These are phyloP conservation scores for Aproaerema taeniolella DNA, from an alignment of 2,888 invertebrate genomes.

Conservation along the genomic window DNA sequence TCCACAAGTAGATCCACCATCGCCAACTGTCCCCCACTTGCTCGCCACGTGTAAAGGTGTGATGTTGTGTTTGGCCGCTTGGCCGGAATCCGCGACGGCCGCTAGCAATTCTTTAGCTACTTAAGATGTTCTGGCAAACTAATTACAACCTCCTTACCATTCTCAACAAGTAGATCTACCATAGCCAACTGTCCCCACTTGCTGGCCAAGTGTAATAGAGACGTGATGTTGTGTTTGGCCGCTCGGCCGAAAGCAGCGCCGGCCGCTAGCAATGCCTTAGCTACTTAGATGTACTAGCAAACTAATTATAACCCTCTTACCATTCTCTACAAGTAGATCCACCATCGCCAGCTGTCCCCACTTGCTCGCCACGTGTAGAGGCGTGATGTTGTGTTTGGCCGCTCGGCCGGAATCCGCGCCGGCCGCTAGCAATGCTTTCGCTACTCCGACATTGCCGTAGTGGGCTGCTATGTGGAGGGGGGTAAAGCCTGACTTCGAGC, in stretches of 20 bases:
- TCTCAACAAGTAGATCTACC: background rate
- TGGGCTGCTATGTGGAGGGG: constrained; percentile 99
- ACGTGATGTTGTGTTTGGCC: constrained; percentile 98
- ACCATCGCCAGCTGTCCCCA: constrained; percentile 99
- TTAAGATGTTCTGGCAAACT: too few species aligned
- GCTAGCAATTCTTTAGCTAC: constrained; percentile 93
- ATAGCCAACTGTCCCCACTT: constrained; percentile 94
- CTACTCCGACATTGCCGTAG: constrained; percentile 98
- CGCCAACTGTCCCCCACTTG: constrained; percentile 98
- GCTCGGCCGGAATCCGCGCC: constrained; percentile 97
- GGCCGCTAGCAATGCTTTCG: constrained; percentile 89
- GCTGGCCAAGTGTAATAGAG: constrained; percentile 97
- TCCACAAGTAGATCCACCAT: constrained; percentile 94
- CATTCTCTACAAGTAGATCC: constrained; percentile 88
- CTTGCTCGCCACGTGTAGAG: constrained; percentile 97
- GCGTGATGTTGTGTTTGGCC: constrained; percentile 99
- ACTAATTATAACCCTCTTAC: constrained; percentile 34
- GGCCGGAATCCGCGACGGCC: constrained; percentile 96
- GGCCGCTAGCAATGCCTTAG: constrained; percentile 89
- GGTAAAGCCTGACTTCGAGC: constrained; percentile 98
- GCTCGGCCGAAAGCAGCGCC: constrained; percentile 97
- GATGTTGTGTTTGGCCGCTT: constrained; percentile 97
- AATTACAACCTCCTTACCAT: too few species aligned
- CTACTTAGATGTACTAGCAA: too few species aligned
- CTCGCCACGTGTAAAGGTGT: constrained; percentile 99